Evolutionary conservation across 2,113 vertebrate genomes (phyloP).

Genomic region (Mastomys coucha): DNA sequence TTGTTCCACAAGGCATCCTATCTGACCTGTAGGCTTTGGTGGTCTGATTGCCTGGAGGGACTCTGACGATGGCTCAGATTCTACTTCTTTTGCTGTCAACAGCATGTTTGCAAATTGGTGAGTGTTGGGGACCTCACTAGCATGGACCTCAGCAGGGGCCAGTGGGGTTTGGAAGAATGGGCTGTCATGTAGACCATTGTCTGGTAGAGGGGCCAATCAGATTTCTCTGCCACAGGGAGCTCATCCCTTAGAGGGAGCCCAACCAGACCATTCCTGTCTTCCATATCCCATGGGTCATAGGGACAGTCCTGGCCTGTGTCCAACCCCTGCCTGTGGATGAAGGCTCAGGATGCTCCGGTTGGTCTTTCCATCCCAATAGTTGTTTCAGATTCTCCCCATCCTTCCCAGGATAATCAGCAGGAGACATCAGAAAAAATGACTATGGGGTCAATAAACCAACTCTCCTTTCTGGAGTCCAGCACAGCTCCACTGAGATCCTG

Average conservation of each 20-base stretch:
- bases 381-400: neutral
- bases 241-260: neutral
- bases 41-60: neutral
- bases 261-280: neutral
- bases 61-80: neutral
- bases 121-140: neutral
- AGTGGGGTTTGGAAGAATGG: accelerated
- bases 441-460: no score
- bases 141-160: neutral
- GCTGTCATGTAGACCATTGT: neutral
- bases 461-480: no score
- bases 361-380: neutral
- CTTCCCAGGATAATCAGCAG: neutral
- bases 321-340: no score
- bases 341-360: neutral
- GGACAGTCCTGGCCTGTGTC: neutral
- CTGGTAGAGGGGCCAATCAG: neutral
- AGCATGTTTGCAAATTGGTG: neutral
- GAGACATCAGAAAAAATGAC: neutral
- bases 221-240: neutral
- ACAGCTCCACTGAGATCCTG: conserved; percentile 9
- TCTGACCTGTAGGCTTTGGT: no score
- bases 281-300: neutral
- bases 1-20: accelerated
- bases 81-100: neutral